Evolutionary conservation across 2,888 invertebrate species (phyloP), one percentile per base, ranked within the genome.

Genomic region (Danaus chrysippus): DNA sequence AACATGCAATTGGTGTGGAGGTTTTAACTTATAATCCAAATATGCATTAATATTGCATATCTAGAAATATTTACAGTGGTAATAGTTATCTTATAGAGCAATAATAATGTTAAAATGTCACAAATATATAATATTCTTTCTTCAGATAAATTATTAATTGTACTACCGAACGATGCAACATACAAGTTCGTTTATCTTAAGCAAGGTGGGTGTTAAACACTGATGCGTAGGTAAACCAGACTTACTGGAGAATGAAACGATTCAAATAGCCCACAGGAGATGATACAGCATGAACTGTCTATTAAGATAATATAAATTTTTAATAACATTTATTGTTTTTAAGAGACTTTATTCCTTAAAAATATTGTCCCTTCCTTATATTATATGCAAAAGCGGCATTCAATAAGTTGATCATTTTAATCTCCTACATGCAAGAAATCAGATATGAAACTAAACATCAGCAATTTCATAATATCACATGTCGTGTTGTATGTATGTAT

Each of bases 141-240:
- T 34, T 34, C 23, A 34, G 23, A 34, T 34, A 8, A 34, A 34
- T 34, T 34, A 8, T 6, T 34, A 34, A 34, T 5, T 34, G 23
- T 34, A 34, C 23, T 34, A 34, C 23, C 6, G 23, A 34, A 34
- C 23, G 23, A 34, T 34, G 8, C 10, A 49, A 49, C 17, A 15
- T 49, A 3, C 15, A 17, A 67, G 68, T 61, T 68, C 68, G 66
- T 59, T 64, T 62, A 64, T 59, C 56, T 56, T 34, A 34, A 34
- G 23, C 23, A 34, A 55, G 56, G 73, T 71, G 68, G 70, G 71
- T 64, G 74, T 70, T 64, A 58, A 69, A 71, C 69, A 67, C 62
- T 66, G 65, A 64, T 68, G 83, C 82, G 86, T 86, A 79, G 86
- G 87, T 78, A 73, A 80, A 81, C 82, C 76, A 76, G 82, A 77